Percentiles rank a stretch among this genome's conserved stretches.
Conservation (phyloP, 37 sponge, comb jelly and placozoan genomes). For the Amphimedon queenslandica region DNA sequence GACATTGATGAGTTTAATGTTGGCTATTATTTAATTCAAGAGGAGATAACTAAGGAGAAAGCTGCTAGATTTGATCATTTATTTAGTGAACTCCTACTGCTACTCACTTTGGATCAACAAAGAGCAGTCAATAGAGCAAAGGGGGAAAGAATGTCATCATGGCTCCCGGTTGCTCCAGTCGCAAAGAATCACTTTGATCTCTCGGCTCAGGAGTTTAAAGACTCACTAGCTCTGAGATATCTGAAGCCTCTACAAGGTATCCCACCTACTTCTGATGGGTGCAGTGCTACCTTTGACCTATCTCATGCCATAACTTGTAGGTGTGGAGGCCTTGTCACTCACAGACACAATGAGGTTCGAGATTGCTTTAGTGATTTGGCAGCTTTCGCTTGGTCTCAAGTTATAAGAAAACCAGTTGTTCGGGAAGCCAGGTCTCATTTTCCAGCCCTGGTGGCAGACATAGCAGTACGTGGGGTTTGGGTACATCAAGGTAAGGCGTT, state of each 20-base stretch:
- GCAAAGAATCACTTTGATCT: no score
- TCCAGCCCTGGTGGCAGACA: conserved; percentile 11
- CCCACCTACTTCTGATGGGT: no score
- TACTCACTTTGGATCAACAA: not conserved
- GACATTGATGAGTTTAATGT: conserved; percentile 8
- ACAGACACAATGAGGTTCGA: conserved; percentile 14
- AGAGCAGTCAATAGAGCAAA: conserved; percentile 24
- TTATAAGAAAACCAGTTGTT: conserved; percentile 8
- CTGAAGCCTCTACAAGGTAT: no score
- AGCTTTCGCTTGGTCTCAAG: conserved; percentile 17
- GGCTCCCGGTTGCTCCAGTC: no score
- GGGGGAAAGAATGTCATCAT: conserved; percentile 24
- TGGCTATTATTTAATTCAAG: no score
- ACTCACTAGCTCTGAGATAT: no score
- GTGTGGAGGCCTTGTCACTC: conserved; percentile 22
- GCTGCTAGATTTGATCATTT: no score
- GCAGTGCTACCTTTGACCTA: conserved; percentile 7
- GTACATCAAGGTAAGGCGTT: conserved; percentile 26
- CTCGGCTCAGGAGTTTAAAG: conserved; percentile 25
- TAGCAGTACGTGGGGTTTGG: conserved; percentile 31
- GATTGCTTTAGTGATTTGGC: conserved; percentile 22
- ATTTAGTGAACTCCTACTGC: no score
- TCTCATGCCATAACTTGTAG: conserved; percentile 17
- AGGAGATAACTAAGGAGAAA: no score
- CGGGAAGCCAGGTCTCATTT: conserved; percentile 1